Conservation (phyloP, 2,113 vertebrate species). For the Raja brachyura region DNA sequence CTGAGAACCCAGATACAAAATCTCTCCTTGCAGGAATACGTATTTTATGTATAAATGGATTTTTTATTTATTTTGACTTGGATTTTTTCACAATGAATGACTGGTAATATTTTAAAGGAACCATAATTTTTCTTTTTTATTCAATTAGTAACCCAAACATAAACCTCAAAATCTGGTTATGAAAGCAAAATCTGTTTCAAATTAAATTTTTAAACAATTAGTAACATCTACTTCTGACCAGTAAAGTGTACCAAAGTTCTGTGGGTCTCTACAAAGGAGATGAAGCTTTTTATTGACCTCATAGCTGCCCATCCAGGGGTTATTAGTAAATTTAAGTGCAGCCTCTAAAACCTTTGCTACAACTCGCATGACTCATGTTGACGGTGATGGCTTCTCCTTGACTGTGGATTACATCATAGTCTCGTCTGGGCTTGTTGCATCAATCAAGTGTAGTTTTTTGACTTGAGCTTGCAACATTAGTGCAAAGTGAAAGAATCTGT, state of each 20-base stretch:
- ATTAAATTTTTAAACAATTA: conserved; percentile 19
- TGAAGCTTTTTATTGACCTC: conserved; percentile 2
- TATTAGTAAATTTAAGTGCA: background rate
- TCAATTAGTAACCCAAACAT: background rate
- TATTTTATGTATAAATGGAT: background rate
- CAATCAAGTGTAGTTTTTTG: conserved; percentile 28
- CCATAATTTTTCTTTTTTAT: background rate
- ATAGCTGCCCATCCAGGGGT: background rate
- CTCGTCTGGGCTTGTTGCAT: conserved; percentile 36
- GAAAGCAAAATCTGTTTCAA: conserved; percentile 1
- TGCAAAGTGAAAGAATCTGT: conserved; percentile 17
- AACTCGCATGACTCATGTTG: conserved; percentile 18
- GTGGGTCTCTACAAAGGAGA: background rate
- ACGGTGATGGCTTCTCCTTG: conserved; percentile 8
- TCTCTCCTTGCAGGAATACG: background rate
- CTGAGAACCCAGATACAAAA: background rate
- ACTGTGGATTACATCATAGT: conserved; percentile 32
- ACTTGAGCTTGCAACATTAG: background rate
- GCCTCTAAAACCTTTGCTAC: background rate
- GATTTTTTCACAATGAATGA: background rate
- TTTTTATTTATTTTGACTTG: background rate
- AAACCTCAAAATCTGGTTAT: background rate
- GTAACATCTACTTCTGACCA: background rate
- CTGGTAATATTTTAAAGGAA: background rate
- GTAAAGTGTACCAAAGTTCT: background rate